Percentiles rank a stretch among this genome's conserved stretches.
Evolutionary conservation across 2,888 invertebrate species (phyloP).

Genomic region (Romanomermis culicivorax): DNA sequence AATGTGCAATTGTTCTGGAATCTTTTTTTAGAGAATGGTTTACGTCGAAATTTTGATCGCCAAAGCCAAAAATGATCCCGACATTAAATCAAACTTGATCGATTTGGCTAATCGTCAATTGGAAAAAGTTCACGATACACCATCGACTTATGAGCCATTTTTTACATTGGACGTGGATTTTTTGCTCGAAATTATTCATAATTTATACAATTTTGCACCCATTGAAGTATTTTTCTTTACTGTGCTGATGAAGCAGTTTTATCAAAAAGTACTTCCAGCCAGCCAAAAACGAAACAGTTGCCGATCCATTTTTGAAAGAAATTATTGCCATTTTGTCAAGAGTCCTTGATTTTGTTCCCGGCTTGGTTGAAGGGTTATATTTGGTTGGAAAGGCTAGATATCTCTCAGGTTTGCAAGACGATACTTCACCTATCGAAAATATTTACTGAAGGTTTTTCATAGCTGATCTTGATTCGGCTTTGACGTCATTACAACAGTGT

Average conservation of each 20-base stretch:
- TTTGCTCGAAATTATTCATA: slow-evolving; percentile 51
- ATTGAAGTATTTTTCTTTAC: slow-evolving; percentile 29
- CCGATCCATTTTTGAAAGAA: slow-evolving; percentile 37
- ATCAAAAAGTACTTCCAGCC: slow-evolving; percentile 35
- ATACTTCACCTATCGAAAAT: not conserved
- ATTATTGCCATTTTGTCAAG: slow-evolving; percentile 45
- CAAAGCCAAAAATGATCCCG: slow-evolving; percentile 26
- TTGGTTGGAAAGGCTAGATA: slow-evolving; percentile 58
- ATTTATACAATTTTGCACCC: slow-evolving; percentile 47
- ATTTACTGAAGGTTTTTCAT: slow-evolving; percentile 2
- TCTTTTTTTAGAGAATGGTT: slow-evolving; percentile 11
- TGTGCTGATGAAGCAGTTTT: no score
- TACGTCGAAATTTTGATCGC: slow-evolving; percentile 23
- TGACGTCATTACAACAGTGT: slow-evolving; percentile 47
- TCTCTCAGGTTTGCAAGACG: slow-evolving; percentile 35
- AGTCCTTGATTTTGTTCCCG: slow-evolving; percentile 57
- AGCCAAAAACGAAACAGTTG: slow-evolving; percentile 37
- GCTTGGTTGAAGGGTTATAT: slow-evolving; percentile 41
- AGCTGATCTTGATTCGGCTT: slow-evolving; percentile 52
- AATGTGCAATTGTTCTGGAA: no score
- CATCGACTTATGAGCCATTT: slow-evolving; percentile 54
- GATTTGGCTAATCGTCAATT: slow-evolving; percentile 30
- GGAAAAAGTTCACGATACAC: slow-evolving; percentile 33
- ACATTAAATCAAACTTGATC: slow-evolving; percentile 27
- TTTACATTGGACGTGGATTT: slow-evolving; percentile 61